phyloP scores from a whole-genome alignment of 2,888 invertebrate species.

The Ecdyonurus torrentis region DNA sequence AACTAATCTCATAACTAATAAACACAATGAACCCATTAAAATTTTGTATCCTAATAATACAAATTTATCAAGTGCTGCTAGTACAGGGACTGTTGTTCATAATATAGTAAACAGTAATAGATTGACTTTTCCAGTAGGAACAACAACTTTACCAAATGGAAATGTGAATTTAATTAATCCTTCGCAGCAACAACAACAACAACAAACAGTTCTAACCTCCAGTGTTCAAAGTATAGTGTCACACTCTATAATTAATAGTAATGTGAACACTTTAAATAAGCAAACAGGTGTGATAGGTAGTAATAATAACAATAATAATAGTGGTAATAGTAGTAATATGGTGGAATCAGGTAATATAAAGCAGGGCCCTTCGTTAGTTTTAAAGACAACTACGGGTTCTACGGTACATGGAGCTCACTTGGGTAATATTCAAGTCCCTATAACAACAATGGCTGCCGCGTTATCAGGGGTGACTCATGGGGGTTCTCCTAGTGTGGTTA shows the following conservation, averaged over 20 bases:
- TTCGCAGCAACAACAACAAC: background rate
- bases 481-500: constrained; percentile 43
- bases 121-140: constrained; percentile 43
- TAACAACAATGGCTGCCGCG: background rate
- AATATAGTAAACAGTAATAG: constrained; percentile 34
- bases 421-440: too few species aligned
- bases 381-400: constrained; percentile 21
- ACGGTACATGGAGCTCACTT: constrained; percentile 11
- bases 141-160: constrained; percentile 44
- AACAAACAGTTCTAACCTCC: constrained; percentile 23
- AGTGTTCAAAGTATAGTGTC: constrained; percentile 23
- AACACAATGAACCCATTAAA: constrained; percentile 33
- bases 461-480: constrained; percentile 24
- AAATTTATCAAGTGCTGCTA: constrained; percentile 26
- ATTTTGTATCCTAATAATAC: constrained; percentile 23
- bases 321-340: background rate
- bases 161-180: constrained; percentile 37
- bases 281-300: background rate
- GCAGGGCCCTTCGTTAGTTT: constrained; percentile 26
- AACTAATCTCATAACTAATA: constrained; percentile 23
- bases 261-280: background rate
- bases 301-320: too few species aligned
- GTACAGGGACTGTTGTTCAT: constrained; percentile 21
- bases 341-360: constrained; percentile 21
- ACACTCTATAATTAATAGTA: constrained; percentile 10